Evolutionary conservation across 2,888 invertebrate genomes (phyloP).

Genomic region (Liodrosophila aerea): DNA sequence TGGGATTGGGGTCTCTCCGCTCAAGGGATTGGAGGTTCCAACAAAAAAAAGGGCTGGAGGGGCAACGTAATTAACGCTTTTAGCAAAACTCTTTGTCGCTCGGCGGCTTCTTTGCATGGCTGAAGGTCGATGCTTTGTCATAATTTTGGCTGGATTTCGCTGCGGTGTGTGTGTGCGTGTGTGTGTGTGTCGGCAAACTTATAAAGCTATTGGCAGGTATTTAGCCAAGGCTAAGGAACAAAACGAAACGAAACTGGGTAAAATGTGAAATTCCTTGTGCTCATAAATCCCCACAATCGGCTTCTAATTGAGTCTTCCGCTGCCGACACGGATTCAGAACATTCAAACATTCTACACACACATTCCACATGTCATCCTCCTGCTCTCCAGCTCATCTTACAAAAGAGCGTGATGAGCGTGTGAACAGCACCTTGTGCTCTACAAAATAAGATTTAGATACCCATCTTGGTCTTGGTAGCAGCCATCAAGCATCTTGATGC

Average conservation of each 20-base stretch:
- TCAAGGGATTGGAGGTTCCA: too few species aligned
- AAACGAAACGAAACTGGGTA: conserved; percentile 11
- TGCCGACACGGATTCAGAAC: conserved; percentile 24
- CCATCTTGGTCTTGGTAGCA: conserved; percentile 53
- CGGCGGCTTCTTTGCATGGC: conserved; percentile 64
- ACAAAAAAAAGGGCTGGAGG: conserved; percentile 1
- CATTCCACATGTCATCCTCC: conserved; percentile 54
- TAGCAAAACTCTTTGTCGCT: conserved; percentile 72
- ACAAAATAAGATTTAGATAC: conserved; percentile 51
- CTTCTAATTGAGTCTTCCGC: conserved; percentile 77
- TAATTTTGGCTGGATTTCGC: conserved; percentile 39
- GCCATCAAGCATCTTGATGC: too few species aligned
- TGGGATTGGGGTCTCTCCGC: too few species aligned
- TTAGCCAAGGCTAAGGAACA: conserved; percentile 42
- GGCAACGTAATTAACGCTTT: conserved; percentile 80
- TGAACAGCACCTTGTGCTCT: conserved; percentile 68
- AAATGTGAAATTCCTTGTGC: conserved; percentile 69
- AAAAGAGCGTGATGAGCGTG: conserved; percentile 64
- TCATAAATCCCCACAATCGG: conserved; percentile 66
- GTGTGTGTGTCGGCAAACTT: conserved; percentile 51
- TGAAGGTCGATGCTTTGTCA: conserved; percentile 73
- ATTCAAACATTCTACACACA: conserved; percentile 14
- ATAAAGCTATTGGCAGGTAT: conserved; percentile 74
- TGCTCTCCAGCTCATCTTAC: conserved; percentile 52
- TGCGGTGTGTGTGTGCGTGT: too few species aligned